Conservation (phyloP, 2,113 vertebrate species). For the Callorhinus ursinus region DNA sequence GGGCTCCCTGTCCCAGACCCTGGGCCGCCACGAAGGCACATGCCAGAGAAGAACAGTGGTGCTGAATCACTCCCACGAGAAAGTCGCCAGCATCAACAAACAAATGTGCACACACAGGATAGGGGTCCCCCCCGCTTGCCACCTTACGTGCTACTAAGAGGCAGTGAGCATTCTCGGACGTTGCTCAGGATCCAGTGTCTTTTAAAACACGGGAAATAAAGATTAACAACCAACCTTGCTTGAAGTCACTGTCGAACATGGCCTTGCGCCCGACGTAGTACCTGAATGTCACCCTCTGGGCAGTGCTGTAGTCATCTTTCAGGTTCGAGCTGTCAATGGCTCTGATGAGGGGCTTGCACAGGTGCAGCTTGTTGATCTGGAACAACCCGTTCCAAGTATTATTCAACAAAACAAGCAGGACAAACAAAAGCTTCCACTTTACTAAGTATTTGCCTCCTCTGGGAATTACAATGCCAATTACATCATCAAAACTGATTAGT, state of each 20-base stretch:
- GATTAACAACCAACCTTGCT: conserved; percentile 87
- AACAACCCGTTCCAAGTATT: background rate
- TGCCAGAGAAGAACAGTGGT: background rate
- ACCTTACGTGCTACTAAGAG: background rate
- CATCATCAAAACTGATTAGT: background rate
- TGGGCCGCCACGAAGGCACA: too few relatives aligned
- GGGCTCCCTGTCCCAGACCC: rapidly evolving
- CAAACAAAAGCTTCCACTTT: background rate
- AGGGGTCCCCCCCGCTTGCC: too few relatives aligned
- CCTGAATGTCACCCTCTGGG: conserved; percentile 96
- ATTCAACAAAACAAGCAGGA: background rate
- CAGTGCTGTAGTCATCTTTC: conserved; percentile 95
- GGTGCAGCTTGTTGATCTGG: conserved; percentile 96
- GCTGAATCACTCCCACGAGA: background rate
- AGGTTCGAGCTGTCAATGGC: conserved; percentile 98
- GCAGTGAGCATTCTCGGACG: background rate
- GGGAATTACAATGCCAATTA: background rate
- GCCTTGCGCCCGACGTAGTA: conserved; percentile 98
- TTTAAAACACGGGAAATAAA: background rate
- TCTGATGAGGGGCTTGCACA: conserved; percentile 98
- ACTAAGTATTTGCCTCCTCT: background rate
- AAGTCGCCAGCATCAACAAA: too few relatives aligned
- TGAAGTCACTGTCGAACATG: conserved; percentile 99
- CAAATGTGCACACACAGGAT: rapidly evolving
- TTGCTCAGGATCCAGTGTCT: background rate